Base-by-base conservation (phyloP, 2,888 invertebrate species). In the Diogma glabrata region DNA sequence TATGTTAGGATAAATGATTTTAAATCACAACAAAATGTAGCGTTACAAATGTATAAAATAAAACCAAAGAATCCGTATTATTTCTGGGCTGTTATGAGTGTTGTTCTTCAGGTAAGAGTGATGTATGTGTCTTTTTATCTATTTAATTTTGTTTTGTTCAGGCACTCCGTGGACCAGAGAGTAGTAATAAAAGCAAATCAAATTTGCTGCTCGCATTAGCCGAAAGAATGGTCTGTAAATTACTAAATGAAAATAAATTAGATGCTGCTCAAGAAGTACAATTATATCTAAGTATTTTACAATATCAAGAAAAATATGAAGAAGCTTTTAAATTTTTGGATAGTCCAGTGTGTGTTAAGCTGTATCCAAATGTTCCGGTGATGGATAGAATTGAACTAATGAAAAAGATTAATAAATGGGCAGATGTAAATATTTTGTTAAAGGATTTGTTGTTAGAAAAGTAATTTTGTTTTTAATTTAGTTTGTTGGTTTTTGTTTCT, bases 51-150 rank as follows among this genome's bases (percentile, higher is more conserved):
- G 28, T 96, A 91, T 71, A 95, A 93, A 73, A 74, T 89, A 51
- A 85, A 85, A 61, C 87, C 90, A 3, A 95, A 95, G 67, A 92
- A 91, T 67, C 94, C 94, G 0, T 97, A 97, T 67, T 95, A 94
- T 67, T 95, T 93, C 67, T 99, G 97, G 99, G 89, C 91, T 17
- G 87, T 97, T 9, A 95, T 96, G 89, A 95, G 95, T 66, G 82
- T 93, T 59, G 84, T 96, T 19, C 79, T 96, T 74, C 96, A 96
- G 79, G 91, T 89, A 47, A 47, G 24, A 30, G 28, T 23, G 5
- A 16, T 3, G 4, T 23, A 23, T 23, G 45, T 22, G 22, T n/a
- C 16, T 47, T 23, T 26, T 38, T 43, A 30, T 8, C 36, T 45
- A 16, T 30, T 23, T 33, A 33, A 38, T 47, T 45, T 26, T 26